Percentiles rank a stretch among this genome's conserved stretches.
These are phyloP conservation scores for Tachypleus tridentatus DNA, from an alignment of 1,140 invertebrate species.

Conservation along the genomic window DNA sequence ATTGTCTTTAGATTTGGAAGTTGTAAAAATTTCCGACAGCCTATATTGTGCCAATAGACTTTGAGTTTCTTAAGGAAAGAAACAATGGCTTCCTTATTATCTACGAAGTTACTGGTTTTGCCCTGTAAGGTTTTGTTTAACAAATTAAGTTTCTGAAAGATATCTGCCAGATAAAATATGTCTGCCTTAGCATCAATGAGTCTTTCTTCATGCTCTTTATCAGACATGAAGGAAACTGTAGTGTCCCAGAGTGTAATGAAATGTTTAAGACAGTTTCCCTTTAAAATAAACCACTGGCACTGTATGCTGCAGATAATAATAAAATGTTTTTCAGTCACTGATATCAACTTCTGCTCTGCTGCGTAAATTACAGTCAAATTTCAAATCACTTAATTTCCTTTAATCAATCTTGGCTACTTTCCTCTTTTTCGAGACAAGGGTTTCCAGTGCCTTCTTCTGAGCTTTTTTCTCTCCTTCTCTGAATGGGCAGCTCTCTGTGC, in stretches of 20 bases:
- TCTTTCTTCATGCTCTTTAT: conserved; percentile 11
- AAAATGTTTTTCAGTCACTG: too few relatives aligned
- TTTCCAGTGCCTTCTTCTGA: too few relatives aligned
- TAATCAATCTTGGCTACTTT: too few relatives aligned
- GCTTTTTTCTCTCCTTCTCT: too few relatives aligned
- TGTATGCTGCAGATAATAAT: too few relatives aligned
- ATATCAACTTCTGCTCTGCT: too few relatives aligned
- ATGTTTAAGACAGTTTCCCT: conserved; percentile 14
- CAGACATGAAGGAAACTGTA: conserved; percentile 13
- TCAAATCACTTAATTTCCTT: too few relatives aligned
- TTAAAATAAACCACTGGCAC: too few relatives aligned
- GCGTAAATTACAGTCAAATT: too few relatives aligned
- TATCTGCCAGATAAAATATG: conserved; percentile 17
- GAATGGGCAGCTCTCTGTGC: too few relatives aligned
- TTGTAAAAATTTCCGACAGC: background rate
- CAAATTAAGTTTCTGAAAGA: conserved; percentile 12
- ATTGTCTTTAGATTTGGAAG: conserved; percentile 13
- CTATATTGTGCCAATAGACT: background rate
- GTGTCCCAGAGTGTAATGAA: conserved; percentile 12
- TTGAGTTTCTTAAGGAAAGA: conserved; percentile 13
- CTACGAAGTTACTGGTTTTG: conserved; percentile 16
- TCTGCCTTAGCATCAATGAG: conserved; percentile 17
- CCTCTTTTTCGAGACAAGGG: too few relatives aligned
- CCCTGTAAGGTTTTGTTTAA: conserved; percentile 15
- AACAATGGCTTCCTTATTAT: conserved; percentile 14